These are phyloP conservation scores for Phorcus lineatus DNA, from an alignment of 2,888 invertebrate genomes.

Conservation along the genomic window DNA sequence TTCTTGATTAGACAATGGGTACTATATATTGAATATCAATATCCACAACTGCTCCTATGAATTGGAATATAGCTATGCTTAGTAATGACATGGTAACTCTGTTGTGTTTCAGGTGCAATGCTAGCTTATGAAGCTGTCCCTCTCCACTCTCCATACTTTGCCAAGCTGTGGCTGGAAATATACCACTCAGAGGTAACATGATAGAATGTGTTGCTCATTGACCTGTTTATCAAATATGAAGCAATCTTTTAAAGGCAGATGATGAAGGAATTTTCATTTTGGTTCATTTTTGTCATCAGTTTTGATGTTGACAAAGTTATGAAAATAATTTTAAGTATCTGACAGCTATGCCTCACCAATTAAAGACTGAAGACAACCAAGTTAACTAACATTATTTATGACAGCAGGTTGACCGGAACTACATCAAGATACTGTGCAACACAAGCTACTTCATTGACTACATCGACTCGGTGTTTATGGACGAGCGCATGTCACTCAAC, in stretches of 20 bases:
- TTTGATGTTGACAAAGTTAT: too few relatives aligned
- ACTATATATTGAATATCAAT: too few relatives aligned
- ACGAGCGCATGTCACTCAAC: conserved; percentile 90
- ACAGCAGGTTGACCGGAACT: conserved; percentile 86
- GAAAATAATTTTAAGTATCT: too few relatives aligned
- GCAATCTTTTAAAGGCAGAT: background rate
- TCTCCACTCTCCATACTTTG: conserved; percentile 90
- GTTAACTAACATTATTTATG: background rate
- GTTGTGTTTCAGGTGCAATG: conserved; percentile 76
- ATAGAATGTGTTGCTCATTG: background rate
- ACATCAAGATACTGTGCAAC: conserved; percentile 87
- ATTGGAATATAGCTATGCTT: too few relatives aligned
- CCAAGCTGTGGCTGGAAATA: conserved; percentile 93
- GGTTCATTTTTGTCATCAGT: too few relatives aligned
- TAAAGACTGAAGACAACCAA: too few relatives aligned
- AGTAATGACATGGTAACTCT: too few relatives aligned
- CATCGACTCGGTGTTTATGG: conserved; percentile 90
- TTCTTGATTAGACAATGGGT: too few relatives aligned
- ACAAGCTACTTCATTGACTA: conserved; percentile 92
- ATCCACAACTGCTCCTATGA: too few relatives aligned
- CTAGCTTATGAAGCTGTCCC: conserved; percentile 93
- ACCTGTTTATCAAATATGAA: background rate
- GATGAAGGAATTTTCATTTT: background rate
- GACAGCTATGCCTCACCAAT: too few relatives aligned
- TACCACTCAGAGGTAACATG: conserved; percentile 83